phyloP scores from a whole-genome alignment of 1,140 invertebrate species.

The Halesus radiatus region DNA sequence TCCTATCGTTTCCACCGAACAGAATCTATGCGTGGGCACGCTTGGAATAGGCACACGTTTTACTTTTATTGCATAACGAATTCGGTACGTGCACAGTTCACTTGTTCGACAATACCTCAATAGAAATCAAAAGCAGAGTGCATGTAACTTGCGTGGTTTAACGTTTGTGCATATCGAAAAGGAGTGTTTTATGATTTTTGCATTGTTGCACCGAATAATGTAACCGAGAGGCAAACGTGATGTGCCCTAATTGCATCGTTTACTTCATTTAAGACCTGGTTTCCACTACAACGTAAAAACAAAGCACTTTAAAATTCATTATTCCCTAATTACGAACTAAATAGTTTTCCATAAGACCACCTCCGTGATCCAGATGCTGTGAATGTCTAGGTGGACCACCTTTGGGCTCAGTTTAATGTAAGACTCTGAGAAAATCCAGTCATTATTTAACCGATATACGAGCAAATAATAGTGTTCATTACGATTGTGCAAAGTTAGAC shows the following conservation, averaged over 20 bases:
- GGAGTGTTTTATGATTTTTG: constrained; percentile 12
- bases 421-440: too few relatives aligned
- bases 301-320: too few relatives aligned
- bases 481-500: too few relatives aligned
- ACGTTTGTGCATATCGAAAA: constrained; percentile 25
- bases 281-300: too few relatives aligned
- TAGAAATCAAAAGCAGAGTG: constrained; percentile 45
- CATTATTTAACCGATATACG: too few relatives aligned
- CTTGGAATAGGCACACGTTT: constrained; percentile 53
- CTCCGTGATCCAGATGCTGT: too few relatives aligned
- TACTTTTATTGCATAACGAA: constrained; percentile 56
- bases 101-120: constrained; percentile 50
- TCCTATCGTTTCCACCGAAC: constrained; percentile 46
- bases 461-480: too few relatives aligned
- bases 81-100: constrained; percentile 50
- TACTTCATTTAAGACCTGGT: neutral
- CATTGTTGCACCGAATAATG: constrained; percentile 6
- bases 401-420: too few relatives aligned
- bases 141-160: constrained; percentile 15
- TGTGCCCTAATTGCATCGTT: constrained; percentile 36
- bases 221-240: constrained; percentile 28
- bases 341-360: too few relatives aligned
- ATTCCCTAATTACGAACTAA: too few relatives aligned
- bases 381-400: too few relatives aligned
- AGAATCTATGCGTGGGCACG: constrained; percentile 53